Base-by-base conservation (phyloP, 1,140 invertebrate species). In the Bombus picipes region DNA sequence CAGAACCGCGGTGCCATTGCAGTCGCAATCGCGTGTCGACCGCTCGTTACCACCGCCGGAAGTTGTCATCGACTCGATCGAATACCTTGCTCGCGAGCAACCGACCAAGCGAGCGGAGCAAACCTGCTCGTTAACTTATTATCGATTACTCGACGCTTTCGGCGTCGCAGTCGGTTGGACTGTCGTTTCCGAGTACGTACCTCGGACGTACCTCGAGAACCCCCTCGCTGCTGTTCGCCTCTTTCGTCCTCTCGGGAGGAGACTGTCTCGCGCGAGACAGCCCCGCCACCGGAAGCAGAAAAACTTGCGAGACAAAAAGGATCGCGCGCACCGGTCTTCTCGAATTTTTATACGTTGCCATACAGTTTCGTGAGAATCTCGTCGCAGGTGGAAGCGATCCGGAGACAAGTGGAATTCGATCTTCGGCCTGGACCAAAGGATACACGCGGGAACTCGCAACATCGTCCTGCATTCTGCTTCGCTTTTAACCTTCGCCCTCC, bases 41-140 rank as follows among this genome's bases (percentile, higher is more conserved):
- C 76, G 87, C 76, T 89, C 87, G 86, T 89, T 89, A 89, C 87
- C 76, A 79, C 72, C 81, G 83, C 87, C 87, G 87, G 87, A 89
- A 89, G 87, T 89, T 89, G 87, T 89, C 87, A 89, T 89, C 87
- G 87, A 73, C 83, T 80, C 81, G 87, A 88, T 88, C 83, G 87
- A 87, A 88, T 88, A 57, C 87, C 76, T 75, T 66, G 81, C 37
- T 68, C 74, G 74, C 10, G 81, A 83, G 81, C 81, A 83, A 78
- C 74, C 22, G 74, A 22, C 81, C 74, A 25, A 39, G 9, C 81
- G 73, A 68, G 62, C 47, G 22, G 43, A 32, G 66, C 75, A 34
- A 88, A 89, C 87, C 87, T 89, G 72, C 84, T 90, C 85, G 88
- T 92, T 92, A 93, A 87, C 88, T 88, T 87, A 90, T 92, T 93